Base-by-base conservation (phyloP, 2,797 vertebrate species). In the Aratinga solstitialis region DNA sequence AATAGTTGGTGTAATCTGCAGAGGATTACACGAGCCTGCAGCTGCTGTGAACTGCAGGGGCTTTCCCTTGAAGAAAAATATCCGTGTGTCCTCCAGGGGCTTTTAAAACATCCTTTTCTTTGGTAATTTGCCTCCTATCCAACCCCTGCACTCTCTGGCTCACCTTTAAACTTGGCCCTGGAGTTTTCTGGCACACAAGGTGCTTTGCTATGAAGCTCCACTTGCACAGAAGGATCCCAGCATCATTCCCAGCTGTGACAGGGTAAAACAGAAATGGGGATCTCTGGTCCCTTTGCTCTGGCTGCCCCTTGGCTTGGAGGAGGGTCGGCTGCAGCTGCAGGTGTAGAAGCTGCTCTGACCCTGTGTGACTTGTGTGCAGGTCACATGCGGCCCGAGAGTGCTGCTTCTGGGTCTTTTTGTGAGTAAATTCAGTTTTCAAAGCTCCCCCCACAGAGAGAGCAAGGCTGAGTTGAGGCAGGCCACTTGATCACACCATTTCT, bases 231-330 rank as follows among this genome's bases (percentile, higher is more conserved):
- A 47, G 42, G 45, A 32, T 80, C 47, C 58, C 38, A 22, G 62
- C 32, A 5, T 43, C 8, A 0, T 34, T 62, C 66, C n/a, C 14
- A 9, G 11, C n/a, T 23, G 21, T 30, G 45, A 19, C 27, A 15
- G 24, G 1, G 5, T 38, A n/a, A 7, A 50, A 5, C 18, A 38
- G 53, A 29, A 50, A 5, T 0, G 0, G 18, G 36, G 36, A 7
- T 17, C 23, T 11, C 12, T 5, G 7, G 27, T 51, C 14, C 43
- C 50, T 74, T 36, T 53, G 62, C 48, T 76, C 34, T 2, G 2
- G 11, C 26, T 63, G 27, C 40, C 40, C 19, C 58, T 45, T 1
- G 0, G 10, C 48, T 30, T 54, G 42, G 53, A 67, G 45, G 36
- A 15, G 16, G 42, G 29, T 9, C 23, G 30, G 38, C 38, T 77